A percentile compares a stretch with the other conserved stretches of the same genome.
Evolutionary conservation across 64 coral and sea anemone genomes (phyloP).

Genomic region (Stichodactyla mertensii): DNA sequence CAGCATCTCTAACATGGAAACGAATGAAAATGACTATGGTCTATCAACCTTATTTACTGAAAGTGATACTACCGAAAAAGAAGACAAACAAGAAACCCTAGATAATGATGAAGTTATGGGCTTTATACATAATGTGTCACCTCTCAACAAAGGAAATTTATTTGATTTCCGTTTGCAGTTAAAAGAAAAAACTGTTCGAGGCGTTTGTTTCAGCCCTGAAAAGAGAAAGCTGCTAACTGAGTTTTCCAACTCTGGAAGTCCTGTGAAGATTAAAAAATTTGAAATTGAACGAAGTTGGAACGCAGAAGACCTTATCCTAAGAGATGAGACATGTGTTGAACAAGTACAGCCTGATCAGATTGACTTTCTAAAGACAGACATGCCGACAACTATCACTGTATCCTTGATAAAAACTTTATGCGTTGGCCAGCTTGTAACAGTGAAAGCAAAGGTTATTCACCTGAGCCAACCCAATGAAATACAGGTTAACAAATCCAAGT

Average conservation of each 20-base stretch:
- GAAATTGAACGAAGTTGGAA: conserved; percentile 39
- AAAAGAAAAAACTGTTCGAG: conserved; percentile 35
- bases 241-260: conserved; percentile 11
- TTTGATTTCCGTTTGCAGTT: conserved; percentile 57
- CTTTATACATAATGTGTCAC: conserved; percentile 60
- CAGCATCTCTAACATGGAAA: too few species aligned
- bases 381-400: conserved; percentile 47
- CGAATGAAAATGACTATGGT: too few species aligned
- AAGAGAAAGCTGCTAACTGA: conserved; percentile 48
- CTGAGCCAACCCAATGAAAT: background rate
- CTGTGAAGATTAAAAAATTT: conserved; percentile 49
- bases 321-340: too few species aligned
- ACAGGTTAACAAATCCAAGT: too few species aligned
- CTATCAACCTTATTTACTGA: background rate
- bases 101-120: conserved; percentile 21
- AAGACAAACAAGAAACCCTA: background rate
- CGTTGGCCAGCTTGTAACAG: conserved; percentile 43
- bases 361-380: conserved; percentile 44
- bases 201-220: conserved; percentile 52
- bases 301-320: conserved; percentile 41
- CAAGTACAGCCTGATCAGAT: background rate
- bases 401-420: conserved; percentile 52
- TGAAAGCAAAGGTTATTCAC: conserved; percentile 47
- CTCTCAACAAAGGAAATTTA: conserved; percentile 48
- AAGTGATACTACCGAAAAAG: background rate